These are phyloP conservation scores for Halcyon badia DNA, from an alignment of 2,797 vertebrate genomes.

Conservation along the genomic window DNA sequence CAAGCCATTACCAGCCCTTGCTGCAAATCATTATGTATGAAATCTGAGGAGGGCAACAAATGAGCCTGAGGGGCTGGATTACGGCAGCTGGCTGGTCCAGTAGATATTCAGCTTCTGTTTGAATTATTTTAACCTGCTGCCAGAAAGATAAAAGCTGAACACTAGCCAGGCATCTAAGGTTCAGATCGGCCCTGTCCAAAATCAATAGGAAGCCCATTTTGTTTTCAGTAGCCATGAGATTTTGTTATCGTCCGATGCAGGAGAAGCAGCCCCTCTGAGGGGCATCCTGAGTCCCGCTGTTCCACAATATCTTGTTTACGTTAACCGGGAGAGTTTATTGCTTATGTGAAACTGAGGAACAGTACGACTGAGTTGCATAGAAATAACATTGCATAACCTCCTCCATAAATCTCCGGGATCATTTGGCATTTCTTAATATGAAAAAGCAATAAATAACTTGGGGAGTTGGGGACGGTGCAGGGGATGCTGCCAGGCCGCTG, in stretches of 20 bases:
- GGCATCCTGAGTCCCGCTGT: not conserved
- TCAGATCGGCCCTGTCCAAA: not conserved
- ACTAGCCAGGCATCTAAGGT: not conserved
- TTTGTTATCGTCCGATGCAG: not conserved
- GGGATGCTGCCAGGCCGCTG: not conserved
- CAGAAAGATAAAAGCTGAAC: constrained; percentile 26
- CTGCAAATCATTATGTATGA: not conserved
- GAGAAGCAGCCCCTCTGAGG: not conserved
- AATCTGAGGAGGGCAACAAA: constrained; percentile 29
- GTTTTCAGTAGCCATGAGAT: not conserved
- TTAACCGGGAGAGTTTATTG: not conserved
- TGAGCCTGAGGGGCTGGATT: not conserved
- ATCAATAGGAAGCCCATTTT: not conserved
- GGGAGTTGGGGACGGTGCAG: not conserved
- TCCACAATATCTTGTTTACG: not conserved
- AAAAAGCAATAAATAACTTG: not conserved
- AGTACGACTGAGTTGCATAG: not conserved
- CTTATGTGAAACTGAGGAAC: not conserved
- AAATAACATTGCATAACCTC: not conserved
- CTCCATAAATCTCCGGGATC: not conserved
- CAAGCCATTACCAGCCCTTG: not conserved
- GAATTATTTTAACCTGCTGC: constrained; percentile 50
- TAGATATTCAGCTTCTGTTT: not conserved
- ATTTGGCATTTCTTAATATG: not conserved
- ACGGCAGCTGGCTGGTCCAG: not conserved